Evolutionary conservation across 2,888 invertebrate genomes (phyloP).

Genomic region (Stenodema calcarata): DNA sequence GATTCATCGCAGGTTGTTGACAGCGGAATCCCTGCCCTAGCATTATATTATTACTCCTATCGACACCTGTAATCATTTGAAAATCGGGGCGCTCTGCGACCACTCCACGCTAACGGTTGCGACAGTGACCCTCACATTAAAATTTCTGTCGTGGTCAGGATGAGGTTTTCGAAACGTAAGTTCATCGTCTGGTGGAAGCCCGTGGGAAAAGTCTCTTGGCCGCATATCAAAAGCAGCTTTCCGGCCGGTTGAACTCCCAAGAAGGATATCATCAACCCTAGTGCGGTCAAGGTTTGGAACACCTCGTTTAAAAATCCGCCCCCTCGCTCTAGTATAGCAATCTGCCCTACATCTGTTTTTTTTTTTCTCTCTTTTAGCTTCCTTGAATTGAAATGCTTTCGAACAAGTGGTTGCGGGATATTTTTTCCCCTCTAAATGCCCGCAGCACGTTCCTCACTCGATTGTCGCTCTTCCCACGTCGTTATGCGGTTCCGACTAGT

Average conservation of each 20-base stretch:
- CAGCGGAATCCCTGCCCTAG: neutral
- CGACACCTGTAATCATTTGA: neutral
- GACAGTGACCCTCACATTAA: neutral
- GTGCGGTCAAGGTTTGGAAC: neutral
- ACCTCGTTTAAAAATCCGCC: neutral
- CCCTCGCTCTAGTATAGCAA: neutral
- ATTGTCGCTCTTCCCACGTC: neutral
- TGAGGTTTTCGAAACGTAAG: neutral
- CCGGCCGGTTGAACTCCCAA: neutral
- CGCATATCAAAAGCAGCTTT: conserved; percentile 13
- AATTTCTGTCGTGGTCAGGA: neutral
- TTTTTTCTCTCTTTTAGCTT: neutral
- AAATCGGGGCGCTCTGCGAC: neutral
- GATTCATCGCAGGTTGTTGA: neutral
- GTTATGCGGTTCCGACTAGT: neutral
- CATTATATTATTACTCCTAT: neutral
- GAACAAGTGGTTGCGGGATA: neutral
- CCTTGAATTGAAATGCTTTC: neutral
- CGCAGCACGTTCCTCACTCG: neutral
- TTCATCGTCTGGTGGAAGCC: neutral
- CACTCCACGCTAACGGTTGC: neutral
- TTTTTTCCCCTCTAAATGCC: neutral
- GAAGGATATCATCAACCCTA: neutral
- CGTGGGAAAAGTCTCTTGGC: neutral
- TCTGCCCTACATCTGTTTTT: neutral